Percentiles rank a stretch among this genome's conserved stretches.
Evolutionary conservation across 1,140 invertebrate species (phyloP).

Genomic region (Tribolium madens): DNA sequence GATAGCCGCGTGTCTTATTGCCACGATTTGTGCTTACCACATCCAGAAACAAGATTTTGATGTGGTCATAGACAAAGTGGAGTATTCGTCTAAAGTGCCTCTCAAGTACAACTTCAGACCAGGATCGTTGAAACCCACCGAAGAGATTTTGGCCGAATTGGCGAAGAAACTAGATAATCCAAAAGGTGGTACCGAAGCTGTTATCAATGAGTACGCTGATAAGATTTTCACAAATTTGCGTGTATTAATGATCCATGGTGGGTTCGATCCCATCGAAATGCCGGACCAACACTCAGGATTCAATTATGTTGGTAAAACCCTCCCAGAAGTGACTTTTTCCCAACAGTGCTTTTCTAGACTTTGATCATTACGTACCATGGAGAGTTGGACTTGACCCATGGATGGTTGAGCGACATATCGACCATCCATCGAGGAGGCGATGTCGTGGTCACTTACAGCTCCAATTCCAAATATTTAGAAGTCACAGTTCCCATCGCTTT

Average conservation of each 20-base stretch:
- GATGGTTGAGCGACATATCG: constrained; percentile 65
- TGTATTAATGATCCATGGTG: constrained; percentile 63
- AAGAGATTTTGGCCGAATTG: background rate
- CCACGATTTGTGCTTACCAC: constrained; percentile 16
- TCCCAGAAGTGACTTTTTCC: background rate
- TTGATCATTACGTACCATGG: constrained; percentile 66
- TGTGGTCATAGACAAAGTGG: background rate
- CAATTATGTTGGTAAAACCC: constrained; percentile 15
- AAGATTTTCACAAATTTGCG: constrained; percentile 63
- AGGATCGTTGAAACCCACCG: background rate
- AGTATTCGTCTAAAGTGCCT: background rate
- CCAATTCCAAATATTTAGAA: constrained; percentile 63
- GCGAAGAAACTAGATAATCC: background rate
- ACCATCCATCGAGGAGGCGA: constrained; percentile 65
- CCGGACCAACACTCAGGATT: background rate
- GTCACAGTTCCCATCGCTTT: constrained; percentile 46
- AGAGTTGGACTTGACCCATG: constrained; percentile 65
- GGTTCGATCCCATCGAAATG: constrained; percentile 66
- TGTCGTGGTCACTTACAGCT: constrained; percentile 65
- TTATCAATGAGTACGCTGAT: constrained; percentile 67
- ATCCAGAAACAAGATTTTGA: background rate
- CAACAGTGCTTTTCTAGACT: background rate
- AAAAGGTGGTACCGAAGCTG: constrained; percentile 52
- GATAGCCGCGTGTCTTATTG: background rate
- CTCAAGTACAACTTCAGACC: background rate